phyloP scores from a whole-genome alignment of 2,113 vertebrate species.

The Atrichornis clamosus region DNA sequence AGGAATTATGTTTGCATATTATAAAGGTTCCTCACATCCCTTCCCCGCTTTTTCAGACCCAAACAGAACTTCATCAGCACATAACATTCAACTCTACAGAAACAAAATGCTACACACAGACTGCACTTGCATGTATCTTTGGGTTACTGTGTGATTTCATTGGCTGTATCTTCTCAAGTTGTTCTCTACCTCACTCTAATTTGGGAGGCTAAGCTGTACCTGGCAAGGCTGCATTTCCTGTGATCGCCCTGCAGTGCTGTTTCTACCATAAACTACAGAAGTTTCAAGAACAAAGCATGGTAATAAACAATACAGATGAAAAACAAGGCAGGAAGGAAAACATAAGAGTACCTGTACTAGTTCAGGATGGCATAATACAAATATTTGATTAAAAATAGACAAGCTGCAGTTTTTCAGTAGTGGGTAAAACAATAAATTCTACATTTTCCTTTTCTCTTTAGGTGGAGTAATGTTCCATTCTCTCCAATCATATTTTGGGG shows the following conservation, averaged over 20 bases:
- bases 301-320: neutral
- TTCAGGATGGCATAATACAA: neutral
- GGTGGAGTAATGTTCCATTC: neutral
- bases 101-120: neutral
- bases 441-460: neutral
- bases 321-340: neutral
- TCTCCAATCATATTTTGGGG: neutral
- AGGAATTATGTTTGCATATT: neutral
- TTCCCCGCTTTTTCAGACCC: neutral
- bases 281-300: neutral
- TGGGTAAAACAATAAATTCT: neutral
- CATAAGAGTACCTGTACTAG: neutral
- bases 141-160: neutral
- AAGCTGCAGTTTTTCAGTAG: neutral
- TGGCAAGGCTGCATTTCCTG: neutral
- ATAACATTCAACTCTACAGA: neutral
- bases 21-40: neutral
- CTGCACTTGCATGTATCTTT: neutral
- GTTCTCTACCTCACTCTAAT: neutral
- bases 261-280: neutral
- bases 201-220: neutral
- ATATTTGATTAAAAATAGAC: neutral
- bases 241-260: neutral
- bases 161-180: neutral
- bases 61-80: neutral